Evolutionary conservation across 1,140 invertebrate species (phyloP), one percentile per base, ranked within the genome.

Genomic region (Lucilia sericata): DNA sequence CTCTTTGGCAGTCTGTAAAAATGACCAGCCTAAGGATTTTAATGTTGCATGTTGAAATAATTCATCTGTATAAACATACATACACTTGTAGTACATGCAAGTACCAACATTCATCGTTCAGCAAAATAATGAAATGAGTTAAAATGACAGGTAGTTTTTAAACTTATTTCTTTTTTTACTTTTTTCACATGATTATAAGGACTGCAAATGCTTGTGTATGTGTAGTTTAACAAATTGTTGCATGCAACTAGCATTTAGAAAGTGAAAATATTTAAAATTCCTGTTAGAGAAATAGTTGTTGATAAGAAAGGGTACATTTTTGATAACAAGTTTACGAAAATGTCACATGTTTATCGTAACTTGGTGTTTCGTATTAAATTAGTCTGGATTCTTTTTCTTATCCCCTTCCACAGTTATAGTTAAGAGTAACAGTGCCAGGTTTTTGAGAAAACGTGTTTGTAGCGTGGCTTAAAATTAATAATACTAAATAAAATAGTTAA

Each of bases 241-340:
- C 34, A 78, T 78, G 75, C 30, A n/a, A 25, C n/a, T 19, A 70
- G 17, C n/a, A 21, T 21, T 21, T 70, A 78, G 75, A 78, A 78
- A 80, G 76, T 47, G 76, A 47, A 80, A 80, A 21, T 25, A 80
- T 51, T 80, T 80, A 49, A 80, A 80, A 80, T 80, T 80, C 76
- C 19, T 51, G 4, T n/a, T 14, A 42, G 7, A 19, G 49, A 70
- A 80, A 51, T 51, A 21, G 9, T 80, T 3, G n/a, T 4, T 49
- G 76, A 80, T 80, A 80, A 80, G 76, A 78, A 80, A 80, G 76
- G 76, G 76, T 80, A 80, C 47, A 80, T 80, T 30, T 30, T 80
- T 49, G 76, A 80, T 80, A 80, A 80, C 8, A 80, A 5, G 74
- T 36, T 80, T 47, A n/a, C n/a, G 10, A 25, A 80, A 51, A 80